Conservation (phyloP, 2,888 invertebrate species). For the Cheilosia vernalis region DNA sequence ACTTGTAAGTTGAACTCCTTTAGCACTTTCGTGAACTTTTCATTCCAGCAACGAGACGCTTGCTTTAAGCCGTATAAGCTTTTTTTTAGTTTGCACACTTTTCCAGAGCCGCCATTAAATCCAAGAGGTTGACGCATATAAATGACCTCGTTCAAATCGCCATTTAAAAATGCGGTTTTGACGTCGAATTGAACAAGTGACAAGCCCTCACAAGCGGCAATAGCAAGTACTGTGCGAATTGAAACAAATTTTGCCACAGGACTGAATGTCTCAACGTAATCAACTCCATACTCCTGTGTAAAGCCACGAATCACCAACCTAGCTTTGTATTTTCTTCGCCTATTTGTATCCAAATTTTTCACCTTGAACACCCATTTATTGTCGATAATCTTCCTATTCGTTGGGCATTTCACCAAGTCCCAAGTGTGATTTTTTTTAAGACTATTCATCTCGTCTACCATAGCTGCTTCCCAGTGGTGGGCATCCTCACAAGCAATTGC, state of each 20-base stretch:
- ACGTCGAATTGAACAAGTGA: slow-evolving; percentile 61
- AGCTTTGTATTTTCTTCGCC: slow-evolving; percentile 77
- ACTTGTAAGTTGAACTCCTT: slow-evolving; percentile 72
- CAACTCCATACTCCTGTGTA: slow-evolving; percentile 77
- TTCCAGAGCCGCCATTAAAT: slow-evolving; percentile 70
- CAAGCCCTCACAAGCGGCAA: slow-evolving; percentile 53
- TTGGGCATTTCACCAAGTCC: slow-evolving; percentile 60
- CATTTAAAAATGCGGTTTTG: slow-evolving; percentile 67
- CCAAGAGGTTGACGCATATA: slow-evolving; percentile 68
- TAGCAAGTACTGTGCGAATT: slow-evolving; percentile 73
- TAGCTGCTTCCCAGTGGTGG: slow-evolving; percentile 70
- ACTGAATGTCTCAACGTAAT: slow-evolving; percentile 78
- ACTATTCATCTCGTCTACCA: slow-evolving; percentile 70
- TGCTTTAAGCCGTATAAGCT: slow-evolving; percentile 77
- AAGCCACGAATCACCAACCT: slow-evolving; percentile 78
- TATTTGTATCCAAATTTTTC: too few species aligned
- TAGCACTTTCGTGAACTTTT: slow-evolving; percentile 74
- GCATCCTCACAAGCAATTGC: slow-evolving; percentile 62
- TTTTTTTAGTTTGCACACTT: slow-evolving; percentile 74
- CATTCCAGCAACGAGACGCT: slow-evolving; percentile 76
- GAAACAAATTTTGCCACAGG: slow-evolving; percentile 77
- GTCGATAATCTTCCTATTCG: slow-evolving; percentile 70
- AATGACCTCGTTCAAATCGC: slow-evolving; percentile 51
- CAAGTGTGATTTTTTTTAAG: slow-evolving; percentile 71
- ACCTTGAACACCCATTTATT: slow-evolving; percentile 76